Percentiles rank a stretch among this genome's conserved stretches.
phyloP scores from a whole-genome alignment of 2,888 invertebrate species.

The Clusia tigrina region DNA sequence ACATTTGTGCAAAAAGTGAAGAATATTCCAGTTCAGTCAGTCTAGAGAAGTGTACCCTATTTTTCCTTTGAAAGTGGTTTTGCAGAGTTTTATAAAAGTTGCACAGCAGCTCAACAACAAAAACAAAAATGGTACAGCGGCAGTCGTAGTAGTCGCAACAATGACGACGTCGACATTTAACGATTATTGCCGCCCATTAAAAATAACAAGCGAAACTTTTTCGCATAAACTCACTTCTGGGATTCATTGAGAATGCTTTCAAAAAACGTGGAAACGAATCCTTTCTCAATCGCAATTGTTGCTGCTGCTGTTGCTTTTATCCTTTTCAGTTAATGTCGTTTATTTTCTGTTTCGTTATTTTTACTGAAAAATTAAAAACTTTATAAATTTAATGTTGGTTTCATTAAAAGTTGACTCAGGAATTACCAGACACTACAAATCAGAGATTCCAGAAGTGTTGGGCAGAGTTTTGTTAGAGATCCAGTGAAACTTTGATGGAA shows the following conservation, averaged over 20 bases:
- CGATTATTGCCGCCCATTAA: slow-evolving; percentile 63
- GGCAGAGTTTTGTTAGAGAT: too few species aligned
- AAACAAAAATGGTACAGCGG: slow-evolving; percentile 4
- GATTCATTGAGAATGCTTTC: slow-evolving; percentile 46
- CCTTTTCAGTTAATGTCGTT: slow-evolving; percentile 36
- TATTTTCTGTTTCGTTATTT: slow-evolving; percentile 33
- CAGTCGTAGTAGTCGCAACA: too few species aligned
- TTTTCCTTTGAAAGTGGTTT: slow-evolving; percentile 4
- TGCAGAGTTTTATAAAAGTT: slow-evolving; percentile 34
- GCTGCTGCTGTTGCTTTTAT: slow-evolving; percentile 55
- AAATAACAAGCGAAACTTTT: slow-evolving; percentile 65
- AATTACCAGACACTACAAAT: too few species aligned
- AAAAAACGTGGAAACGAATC: slow-evolving; percentile 48
- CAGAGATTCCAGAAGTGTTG: too few species aligned
- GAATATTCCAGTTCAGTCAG: slow-evolving; percentile 55
- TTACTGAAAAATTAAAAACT: neutral
- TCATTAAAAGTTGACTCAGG: too few species aligned
- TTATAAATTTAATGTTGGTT: neutral
- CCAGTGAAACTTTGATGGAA: too few species aligned
- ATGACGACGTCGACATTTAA: slow-evolving; percentile 54
- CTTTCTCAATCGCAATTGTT: slow-evolving; percentile 57
- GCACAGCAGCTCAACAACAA: neutral
- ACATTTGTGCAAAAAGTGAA: slow-evolving; percentile 43
- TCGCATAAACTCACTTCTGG: slow-evolving; percentile 58
- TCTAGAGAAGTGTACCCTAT: neutral